phyloP scores from a whole-genome alignment of 1,140 invertebrate species.

The Globodera rostochiensis region DNA sequence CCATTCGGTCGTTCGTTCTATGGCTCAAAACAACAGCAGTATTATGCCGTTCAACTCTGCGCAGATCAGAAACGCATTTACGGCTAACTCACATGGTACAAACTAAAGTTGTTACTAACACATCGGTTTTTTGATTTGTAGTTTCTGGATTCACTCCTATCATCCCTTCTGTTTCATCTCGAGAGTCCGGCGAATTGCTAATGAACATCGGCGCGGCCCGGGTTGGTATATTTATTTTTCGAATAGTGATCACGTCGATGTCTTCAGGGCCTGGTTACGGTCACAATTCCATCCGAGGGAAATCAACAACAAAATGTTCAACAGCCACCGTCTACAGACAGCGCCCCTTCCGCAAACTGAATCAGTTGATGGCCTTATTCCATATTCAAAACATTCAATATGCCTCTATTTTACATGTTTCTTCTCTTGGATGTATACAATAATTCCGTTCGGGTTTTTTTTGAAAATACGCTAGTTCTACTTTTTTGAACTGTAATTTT shows the following conservation, averaged over 20 bases:
- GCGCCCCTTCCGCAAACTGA: background rate
- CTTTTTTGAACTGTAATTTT: background rate
- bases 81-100: slow-evolving; percentile 3
- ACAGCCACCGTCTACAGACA: background rate
- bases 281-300: slow-evolving; percentile 41
- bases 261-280: background rate
- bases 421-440: background rate
- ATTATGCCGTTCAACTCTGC: slow-evolving; percentile 6
- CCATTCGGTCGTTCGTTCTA: slow-evolving; percentile 13
- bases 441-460: background rate
- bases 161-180: background rate
- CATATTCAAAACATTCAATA: background rate
- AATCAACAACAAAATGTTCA: slow-evolving; percentile 35
- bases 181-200: background rate
- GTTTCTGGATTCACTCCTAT: background rate
- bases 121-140: background rate
- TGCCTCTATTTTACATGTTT: background rate
- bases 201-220: background rate
- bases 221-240: background rate
- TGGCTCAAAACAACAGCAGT: slow-evolving; percentile 21
- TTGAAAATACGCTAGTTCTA: background rate
- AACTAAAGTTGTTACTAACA: background rate
- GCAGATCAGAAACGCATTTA: background rate
- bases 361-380: slow-evolving; percentile 39
- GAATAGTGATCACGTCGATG: no score